Evolutionary conservation across 2,888 invertebrate species (phyloP).

Genomic region (Drosophila eohydei): DNA sequence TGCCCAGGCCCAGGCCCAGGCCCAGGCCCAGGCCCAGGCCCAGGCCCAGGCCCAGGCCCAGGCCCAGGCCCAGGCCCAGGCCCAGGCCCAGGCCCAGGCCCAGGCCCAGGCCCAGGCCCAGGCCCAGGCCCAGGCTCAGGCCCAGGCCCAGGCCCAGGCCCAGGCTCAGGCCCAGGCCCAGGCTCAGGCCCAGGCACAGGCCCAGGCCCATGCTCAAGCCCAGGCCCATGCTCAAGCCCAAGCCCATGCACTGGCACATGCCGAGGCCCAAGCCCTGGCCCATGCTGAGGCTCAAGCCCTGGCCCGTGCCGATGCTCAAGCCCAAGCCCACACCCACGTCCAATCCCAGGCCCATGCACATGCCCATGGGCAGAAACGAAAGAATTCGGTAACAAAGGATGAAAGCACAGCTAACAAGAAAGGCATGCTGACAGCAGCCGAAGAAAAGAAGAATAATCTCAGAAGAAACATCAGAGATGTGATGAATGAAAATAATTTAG

Average conservation of each 20-base stretch:
- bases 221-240: neutral
- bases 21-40: rapidly evolving
- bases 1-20: neutral
- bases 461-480: constrained; percentile 96
- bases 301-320: neutral
- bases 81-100: neutral
- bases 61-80: neutral
- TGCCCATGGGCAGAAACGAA: constrained; percentile 43
- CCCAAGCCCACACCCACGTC: neutral
- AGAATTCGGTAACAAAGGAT: constrained; percentile 53
- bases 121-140: neutral
- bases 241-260: neutral
- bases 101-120: neutral
- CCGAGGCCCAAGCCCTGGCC: neutral
- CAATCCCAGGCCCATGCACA: neutral
- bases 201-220: neutral
- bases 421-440: constrained; percentile 50
- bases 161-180: neutral
- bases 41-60: neutral
- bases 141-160: rapidly evolving
- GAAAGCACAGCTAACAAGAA: constrained; percentile 60
- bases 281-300: neutral
- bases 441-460: constrained; percentile 86
- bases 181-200: neutral
- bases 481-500: constrained; percentile 96